A percentile compares a stretch with the other conserved stretches of the same genome.
These are phyloP conservation scores for Ophion ellenae DNA, from an alignment of 2,888 invertebrate genomes.

Conservation along the genomic window DNA sequence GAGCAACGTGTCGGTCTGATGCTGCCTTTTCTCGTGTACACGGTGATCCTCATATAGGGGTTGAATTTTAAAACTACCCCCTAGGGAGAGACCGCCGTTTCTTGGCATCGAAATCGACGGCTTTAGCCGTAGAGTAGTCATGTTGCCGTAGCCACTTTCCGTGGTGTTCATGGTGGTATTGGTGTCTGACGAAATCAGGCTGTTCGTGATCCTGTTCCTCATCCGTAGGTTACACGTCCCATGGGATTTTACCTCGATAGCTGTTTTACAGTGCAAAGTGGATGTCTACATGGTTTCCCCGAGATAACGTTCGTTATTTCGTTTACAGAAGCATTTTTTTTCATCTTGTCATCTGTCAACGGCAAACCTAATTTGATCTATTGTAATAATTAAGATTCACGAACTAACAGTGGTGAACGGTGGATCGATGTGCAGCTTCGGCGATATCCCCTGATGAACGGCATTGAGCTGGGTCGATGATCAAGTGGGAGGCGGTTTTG, in stretches of 20 bases:
- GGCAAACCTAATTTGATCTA: neutral
- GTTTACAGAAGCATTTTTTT: neutral
- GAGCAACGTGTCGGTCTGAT: conserved; percentile 76
- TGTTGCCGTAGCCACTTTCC: conserved; percentile 53
- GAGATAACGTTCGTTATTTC: conserved; percentile 17
- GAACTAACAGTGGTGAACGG: neutral
- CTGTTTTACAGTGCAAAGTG: conserved; percentile 64
- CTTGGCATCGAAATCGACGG: conserved; percentile 60
- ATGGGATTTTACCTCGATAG: conserved; percentile 68
- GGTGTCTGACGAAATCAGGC: conserved; percentile 80
- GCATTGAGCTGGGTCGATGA: no score
- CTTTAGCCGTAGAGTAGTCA: conserved; percentile 22
- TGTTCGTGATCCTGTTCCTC: conserved; percentile 79
- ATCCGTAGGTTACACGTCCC: conserved; percentile 79
- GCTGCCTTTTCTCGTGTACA: conserved; percentile 61
- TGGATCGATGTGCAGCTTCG: neutral
- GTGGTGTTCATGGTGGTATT: conserved; percentile 30
- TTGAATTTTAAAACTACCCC: conserved; percentile 83
- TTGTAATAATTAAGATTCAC: neutral
- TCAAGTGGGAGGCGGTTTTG: no score
- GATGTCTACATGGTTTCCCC: conserved; percentile 55
- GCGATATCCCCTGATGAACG: no score
- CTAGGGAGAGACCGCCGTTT: conserved; percentile 72
- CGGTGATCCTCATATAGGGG: conserved; percentile 78
- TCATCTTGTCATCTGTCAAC: neutral